Conservation (phyloP, 2,797 vertebrate genomes). For the Oophaga sylvatica region DNA sequence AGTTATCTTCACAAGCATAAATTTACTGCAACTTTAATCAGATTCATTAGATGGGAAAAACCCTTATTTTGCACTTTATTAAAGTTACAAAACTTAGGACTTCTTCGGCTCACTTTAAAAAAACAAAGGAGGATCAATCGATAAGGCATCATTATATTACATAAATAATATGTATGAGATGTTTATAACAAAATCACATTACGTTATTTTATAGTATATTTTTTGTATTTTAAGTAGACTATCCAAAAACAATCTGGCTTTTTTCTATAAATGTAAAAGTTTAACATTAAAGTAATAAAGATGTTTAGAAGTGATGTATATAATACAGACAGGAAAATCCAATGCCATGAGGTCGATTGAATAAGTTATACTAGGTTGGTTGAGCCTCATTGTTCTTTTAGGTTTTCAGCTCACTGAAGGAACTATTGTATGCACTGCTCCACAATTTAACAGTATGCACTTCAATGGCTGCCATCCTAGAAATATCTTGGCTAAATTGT, state of each 20-base stretch:
- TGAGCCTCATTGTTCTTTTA: conserved; percentile 17
- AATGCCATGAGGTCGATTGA: neutral
- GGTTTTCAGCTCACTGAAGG: conserved; percentile 66
- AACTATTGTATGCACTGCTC: conserved; percentile 56
- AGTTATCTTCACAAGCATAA: too few species aligned
- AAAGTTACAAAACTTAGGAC: neutral
- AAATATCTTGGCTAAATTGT: conserved; percentile 68
- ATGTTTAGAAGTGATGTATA: neutral
- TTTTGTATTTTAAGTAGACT: neutral
- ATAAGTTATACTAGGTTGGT: neutral
- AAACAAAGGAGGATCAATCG: too few species aligned
- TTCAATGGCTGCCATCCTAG: conserved; percentile 77
- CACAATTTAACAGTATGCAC: conserved; percentile 72
- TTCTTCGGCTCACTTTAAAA: neutral
- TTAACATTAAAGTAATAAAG: neutral
- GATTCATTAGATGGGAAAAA: too few species aligned
- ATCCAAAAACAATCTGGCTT: neutral
- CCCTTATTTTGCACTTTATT: too few species aligned
- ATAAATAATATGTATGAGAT: neutral
- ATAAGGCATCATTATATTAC: neutral
- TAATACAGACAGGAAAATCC: neutral
- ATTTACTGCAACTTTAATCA: too few species aligned
- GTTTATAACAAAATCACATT: neutral
- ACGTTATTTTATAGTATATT: neutral
- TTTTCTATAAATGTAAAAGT: neutral